Evolutionary conservation across 2,888 invertebrate species (phyloP).

Genomic region (Clistopyga incitator): DNA sequence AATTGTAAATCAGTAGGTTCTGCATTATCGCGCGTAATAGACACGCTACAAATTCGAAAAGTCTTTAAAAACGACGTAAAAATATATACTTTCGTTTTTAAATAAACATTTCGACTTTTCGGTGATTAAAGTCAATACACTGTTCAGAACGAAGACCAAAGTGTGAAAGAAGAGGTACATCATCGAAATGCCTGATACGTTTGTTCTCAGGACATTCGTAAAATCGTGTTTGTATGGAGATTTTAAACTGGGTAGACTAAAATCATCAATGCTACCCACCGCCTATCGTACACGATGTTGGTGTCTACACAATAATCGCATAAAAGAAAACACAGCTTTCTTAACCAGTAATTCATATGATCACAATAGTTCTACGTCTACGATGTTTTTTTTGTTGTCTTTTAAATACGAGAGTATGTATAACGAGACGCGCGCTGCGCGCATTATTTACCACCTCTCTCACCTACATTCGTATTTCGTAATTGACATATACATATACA

Average conservation of each 20-base stretch:
- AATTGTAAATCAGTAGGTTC: slow-evolving; percentile 24
- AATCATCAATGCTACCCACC: slow-evolving; percentile 42
- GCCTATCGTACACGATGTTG: slow-evolving; percentile 36
- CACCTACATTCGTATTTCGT: slow-evolving; percentile 50
- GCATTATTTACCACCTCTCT: slow-evolving; percentile 36
- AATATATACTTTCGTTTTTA: neutral
- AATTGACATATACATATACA: slow-evolving; percentile 62
- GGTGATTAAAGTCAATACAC: slow-evolving; percentile 17
- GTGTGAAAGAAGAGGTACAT: slow-evolving; percentile 54
- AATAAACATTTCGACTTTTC: neutral
- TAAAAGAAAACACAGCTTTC: slow-evolving; percentile 44
- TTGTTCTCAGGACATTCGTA: slow-evolving; percentile 40
- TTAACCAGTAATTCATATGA: slow-evolving; percentile 57
- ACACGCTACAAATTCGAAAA: neutral
- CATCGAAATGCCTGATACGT: slow-evolving; percentile 44
- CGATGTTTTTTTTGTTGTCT: slow-evolving; percentile 38
- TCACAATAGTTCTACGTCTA: slow-evolving; percentile 64
- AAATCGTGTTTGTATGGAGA: slow-evolving; percentile 31
- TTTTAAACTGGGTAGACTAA: slow-evolving; percentile 50
- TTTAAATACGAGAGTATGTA: slow-evolving; percentile 50
- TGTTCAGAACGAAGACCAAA: slow-evolving; percentile 50
- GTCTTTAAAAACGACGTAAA: neutral
- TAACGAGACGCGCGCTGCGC: slow-evolving; percentile 23
- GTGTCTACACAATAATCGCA: slow-evolving; percentile 42
- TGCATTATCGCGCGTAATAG: slow-evolving; percentile 20